Base-by-base conservation (phyloP, 2,113 vertebrate genomes). In the Dipodomys stephensi region DNA sequence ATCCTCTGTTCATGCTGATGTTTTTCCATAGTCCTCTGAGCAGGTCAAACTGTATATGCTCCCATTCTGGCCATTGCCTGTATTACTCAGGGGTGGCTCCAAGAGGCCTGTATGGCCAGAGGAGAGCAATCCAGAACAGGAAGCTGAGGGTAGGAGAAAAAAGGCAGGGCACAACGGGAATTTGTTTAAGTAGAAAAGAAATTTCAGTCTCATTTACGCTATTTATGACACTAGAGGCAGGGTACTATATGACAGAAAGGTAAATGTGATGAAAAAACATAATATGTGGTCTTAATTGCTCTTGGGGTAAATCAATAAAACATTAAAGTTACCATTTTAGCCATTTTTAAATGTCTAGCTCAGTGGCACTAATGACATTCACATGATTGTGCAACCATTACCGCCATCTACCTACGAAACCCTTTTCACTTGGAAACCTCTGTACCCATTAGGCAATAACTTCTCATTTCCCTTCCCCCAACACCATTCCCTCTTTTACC, bases 151-250 rank as follows among this genome's bases (percentile, higher is more conserved):
- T 11, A 7, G 9, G 57, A 39, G 73, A 35, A 73, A 81, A 44
- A 19, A 72, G 65, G 39, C 73, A 77, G 39, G 39, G 30, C 53
- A 64, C 62, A 84, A 7, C 74, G 76, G 93, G 62, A 74, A 4
- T 20, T 79, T 88, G 69, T 5, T 49, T 49, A 87, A 88, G 44
- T 28, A 53, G 23, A 86, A 32, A 74, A 71, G 28, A 68, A 53
- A 78, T 57, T 88, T 76, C 30, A 69, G n/a, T 83, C 60, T 67
- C 64, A 71, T 65, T 90, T 92, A 35, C 1, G 22, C 53, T 44
- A 87, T 91, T 95, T 90, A 28, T 65, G 60, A 9, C 87, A 44
- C 53, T 86, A 89, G 77, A 83, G 9, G 39, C 57, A 81, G 39
- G 39, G 20, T 82, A 46, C 65, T 78, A 39, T 85, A 88, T 94